Conservation (phyloP, 2,797 vertebrate genomes). For the Discoglossus pictus region DNA sequence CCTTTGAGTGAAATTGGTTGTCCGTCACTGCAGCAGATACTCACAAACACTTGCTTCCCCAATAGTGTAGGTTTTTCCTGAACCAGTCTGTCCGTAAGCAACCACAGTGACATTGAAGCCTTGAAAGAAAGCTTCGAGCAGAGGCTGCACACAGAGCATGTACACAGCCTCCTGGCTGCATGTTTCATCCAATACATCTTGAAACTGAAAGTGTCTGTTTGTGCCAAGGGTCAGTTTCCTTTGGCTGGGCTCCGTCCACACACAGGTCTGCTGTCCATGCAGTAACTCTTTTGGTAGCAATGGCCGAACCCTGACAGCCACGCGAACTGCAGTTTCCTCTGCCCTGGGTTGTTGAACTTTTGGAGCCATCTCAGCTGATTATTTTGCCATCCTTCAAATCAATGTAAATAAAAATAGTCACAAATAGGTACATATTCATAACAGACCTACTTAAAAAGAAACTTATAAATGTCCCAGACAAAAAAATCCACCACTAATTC, state of each 20-base stretch:
- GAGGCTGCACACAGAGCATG: constrained; percentile 81
- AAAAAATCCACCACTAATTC: no score
- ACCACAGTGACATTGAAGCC: constrained; percentile 94
- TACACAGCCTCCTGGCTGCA: constrained; percentile 86
- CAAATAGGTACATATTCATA: no score
- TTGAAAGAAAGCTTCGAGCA: constrained; percentile 91
- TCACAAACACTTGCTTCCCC: constrained; percentile 93
- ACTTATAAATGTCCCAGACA: no score
- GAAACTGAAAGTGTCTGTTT: constrained; percentile 83
- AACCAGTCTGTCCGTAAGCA: constrained; percentile 94
- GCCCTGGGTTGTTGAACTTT: constrained; percentile 69
- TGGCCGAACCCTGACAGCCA: constrained; percentile 86
- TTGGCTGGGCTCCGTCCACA: constrained; percentile 74
- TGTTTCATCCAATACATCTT: constrained; percentile 82
- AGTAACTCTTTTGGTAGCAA: constrained; percentile 89
- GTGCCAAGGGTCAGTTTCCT: constrained; percentile 81
- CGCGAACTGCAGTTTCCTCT: constrained; percentile 83
- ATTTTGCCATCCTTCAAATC: neutral
- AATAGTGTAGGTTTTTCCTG: constrained; percentile 95
- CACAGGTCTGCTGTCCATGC: constrained; percentile 85
- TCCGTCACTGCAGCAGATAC: no score
- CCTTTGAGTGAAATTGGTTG: no score
- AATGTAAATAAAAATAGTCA: neutral
- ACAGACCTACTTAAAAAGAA: no score
- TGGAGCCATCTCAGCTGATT: constrained; percentile 69